These are phyloP conservation scores for Tragelaphus imberbis DNA, from an alignment of 2,113 vertebrate species.

Conservation along the genomic window DNA sequence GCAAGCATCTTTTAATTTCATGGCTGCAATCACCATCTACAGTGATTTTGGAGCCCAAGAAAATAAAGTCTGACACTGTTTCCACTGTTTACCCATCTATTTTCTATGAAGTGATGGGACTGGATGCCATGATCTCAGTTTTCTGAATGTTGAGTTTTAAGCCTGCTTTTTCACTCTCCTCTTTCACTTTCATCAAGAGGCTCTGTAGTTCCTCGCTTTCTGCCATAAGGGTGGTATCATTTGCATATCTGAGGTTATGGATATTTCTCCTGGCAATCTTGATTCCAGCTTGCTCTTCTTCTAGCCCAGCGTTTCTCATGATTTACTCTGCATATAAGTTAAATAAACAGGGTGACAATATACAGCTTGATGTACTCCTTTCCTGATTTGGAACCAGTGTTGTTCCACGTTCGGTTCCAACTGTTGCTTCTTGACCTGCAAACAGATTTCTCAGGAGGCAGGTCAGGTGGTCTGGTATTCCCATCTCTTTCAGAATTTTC, in stretches of 20 bases:
- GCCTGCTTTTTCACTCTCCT: not conserved
- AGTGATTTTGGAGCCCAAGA: not conserved
- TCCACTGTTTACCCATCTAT: not conserved
- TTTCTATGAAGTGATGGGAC: not conserved
- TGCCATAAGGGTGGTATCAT: not conserved
- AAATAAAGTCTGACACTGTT: not conserved
- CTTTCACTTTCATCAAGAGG: not conserved
- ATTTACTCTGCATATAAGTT: not conserved
- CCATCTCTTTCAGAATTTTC: not conserved
- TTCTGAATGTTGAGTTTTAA: not conserved
- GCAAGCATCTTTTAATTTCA: not conserved
- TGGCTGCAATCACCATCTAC: not conserved
- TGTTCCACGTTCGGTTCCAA: not conserved
- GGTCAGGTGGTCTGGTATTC: no score
- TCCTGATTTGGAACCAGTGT: not conserved
- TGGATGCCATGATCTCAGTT: fast-evolving
- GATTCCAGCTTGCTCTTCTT: not conserved
- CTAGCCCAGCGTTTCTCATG: not conserved
- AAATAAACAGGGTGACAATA: not conserved
- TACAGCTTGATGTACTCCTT: not conserved
- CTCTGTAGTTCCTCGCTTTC: not conserved
- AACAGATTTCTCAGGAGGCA: not conserved
- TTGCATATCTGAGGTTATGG: not conserved
- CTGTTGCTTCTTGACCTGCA: not conserved
- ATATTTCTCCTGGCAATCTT: not conserved